phyloP scores from a whole-genome alignment of 1,140 invertebrate genomes.

The Philaenus spumarius region DNA sequence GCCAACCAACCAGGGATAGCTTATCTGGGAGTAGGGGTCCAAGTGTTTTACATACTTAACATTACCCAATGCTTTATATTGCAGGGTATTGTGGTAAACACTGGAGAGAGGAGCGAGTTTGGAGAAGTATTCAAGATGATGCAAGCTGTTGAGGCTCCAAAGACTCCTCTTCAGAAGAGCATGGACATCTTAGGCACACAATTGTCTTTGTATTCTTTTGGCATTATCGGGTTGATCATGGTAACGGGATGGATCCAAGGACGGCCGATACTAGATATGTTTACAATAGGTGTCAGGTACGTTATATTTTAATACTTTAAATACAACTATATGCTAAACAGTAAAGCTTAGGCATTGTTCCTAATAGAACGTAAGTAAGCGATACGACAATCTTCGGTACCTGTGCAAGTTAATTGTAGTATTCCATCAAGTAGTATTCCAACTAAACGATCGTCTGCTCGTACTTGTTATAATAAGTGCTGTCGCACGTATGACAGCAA shows the following conservation, averaged over 20 bases:
- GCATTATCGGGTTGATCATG: slow-evolving; percentile 96
- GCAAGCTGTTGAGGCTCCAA: slow-evolving; percentile 97
- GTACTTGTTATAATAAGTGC: no score
- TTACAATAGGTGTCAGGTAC: slow-evolving; percentile 92
- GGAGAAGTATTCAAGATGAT: slow-evolving; percentile 99
- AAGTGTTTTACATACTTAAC: no score
- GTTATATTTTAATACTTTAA: no score
- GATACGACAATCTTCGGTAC: no score
- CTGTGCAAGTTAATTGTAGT: no score
- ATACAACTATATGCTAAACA: no score
- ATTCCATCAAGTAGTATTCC: no score
- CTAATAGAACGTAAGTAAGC: neutral
- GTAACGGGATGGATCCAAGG: slow-evolving; percentile 93
- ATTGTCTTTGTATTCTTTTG: slow-evolving; percentile 94
- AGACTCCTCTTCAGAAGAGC: slow-evolving; percentile 95
- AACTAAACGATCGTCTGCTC: no score
- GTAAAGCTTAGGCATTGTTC: neutral
- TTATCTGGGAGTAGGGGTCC: no score
- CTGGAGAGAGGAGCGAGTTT: slow-evolving; percentile 94
- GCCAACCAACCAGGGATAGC: no score
- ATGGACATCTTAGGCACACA: slow-evolving; percentile 98
- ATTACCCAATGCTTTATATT: no score
- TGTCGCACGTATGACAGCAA: no score
- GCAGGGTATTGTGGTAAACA: slow-evolving; percentile 95
- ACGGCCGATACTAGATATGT: slow-evolving; percentile 88